Conservation (phyloP, 2,797 vertebrate species). For the Holocentrus rufus region DNA sequence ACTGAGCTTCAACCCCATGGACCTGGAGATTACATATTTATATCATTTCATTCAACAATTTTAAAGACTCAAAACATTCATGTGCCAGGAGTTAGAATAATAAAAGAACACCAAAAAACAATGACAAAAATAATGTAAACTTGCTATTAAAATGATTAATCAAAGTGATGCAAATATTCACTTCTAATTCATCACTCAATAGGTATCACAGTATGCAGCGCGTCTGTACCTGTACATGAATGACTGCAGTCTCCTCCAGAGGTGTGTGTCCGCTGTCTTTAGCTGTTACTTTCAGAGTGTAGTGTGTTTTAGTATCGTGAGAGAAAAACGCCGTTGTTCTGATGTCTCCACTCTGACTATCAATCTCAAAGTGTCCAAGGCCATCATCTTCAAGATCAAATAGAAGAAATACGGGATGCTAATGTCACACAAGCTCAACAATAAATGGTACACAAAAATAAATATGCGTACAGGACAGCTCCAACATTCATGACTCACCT, state of each 20-base stretch:
- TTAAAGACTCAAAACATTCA: not conserved
- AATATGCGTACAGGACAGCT: not conserved
- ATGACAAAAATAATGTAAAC: not conserved
- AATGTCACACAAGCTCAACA: not conserved
- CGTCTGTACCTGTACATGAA: slow-evolving; percentile 86
- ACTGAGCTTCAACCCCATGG: slow-evolving; percentile 72
- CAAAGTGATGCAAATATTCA: not conserved
- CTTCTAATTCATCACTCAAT: not conserved
- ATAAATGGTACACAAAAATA: not conserved
- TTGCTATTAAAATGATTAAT: not conserved
- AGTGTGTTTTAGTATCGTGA: slow-evolving; percentile 70
- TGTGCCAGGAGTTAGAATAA: not conserved
- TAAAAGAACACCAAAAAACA: slow-evolving; percentile 1
- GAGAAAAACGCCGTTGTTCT: slow-evolving; percentile 81
- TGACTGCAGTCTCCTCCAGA: slow-evolving; percentile 79
- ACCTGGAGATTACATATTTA: slow-evolving; percentile 78
- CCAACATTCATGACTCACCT: slow-evolving; percentile 77
- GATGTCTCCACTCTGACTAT: slow-evolving; percentile 87
- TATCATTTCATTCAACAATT: not conserved
- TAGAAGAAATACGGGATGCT: not conserved
- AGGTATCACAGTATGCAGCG: not conserved
- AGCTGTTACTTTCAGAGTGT: slow-evolving; percentile 83
- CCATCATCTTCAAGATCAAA: slow-evolving; percentile 63
- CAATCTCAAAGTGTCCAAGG: slow-evolving; percentile 85
- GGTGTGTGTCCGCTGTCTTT: slow-evolving; percentile 82